These are phyloP conservation scores for Macrotis lagotis DNA, from an alignment of 2,113 vertebrate genomes.

Conservation along the genomic window DNA sequence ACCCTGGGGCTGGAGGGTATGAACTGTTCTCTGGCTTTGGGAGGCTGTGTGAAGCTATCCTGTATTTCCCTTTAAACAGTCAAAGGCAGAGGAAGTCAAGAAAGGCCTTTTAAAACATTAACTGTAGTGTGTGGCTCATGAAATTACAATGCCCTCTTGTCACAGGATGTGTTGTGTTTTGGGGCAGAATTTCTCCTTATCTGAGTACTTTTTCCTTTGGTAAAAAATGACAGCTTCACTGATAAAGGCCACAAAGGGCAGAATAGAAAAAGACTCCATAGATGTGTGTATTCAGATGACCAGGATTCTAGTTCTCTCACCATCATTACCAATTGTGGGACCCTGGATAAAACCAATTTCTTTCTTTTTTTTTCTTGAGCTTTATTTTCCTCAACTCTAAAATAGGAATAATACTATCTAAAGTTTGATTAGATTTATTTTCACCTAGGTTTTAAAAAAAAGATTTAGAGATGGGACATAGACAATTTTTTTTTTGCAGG, in stretches of 20 bases:
- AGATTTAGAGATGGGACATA: neutral
- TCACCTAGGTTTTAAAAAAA: neutral
- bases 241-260: neutral
- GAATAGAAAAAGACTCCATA: neutral
- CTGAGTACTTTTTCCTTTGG: neutral
- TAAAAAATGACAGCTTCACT: neutral
- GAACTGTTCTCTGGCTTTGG: constrained; percentile 12
- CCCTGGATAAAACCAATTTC: neutral
- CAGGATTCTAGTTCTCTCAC: neutral
- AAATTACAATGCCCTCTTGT: constrained; percentile 19
- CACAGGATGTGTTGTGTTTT: neutral
- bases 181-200: constrained; percentile 19
- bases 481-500: too few relatives aligned
- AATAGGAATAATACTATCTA: neutral
- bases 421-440: neutral
- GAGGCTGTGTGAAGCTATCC: neutral
- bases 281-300: neutral
- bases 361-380: neutral
- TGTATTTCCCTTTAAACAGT: neutral
- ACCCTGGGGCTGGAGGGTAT: constrained; percentile 47
- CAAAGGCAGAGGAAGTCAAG: constrained; percentile 21
- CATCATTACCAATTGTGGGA: neutral
- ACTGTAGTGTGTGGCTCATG: constrained; percentile 47
- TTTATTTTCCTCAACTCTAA: neutral
- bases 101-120: constrained; percentile 57